Conservation (phyloP, 2,113 vertebrate species). For the Phoenicopterus ruber region DNA sequence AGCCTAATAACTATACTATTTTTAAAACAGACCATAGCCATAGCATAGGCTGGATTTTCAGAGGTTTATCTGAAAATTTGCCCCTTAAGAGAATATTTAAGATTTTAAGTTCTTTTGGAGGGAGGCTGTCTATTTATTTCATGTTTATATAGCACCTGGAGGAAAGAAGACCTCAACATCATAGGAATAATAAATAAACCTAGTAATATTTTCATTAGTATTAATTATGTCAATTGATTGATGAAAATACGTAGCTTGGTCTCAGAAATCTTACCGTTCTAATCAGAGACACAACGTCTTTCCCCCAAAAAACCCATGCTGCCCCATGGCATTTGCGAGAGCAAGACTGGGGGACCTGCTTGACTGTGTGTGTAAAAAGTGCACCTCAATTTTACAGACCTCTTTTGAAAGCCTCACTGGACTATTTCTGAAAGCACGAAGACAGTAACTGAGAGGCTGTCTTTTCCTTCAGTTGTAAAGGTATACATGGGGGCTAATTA, state of each 20-base stretch:
- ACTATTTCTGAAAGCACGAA: not conserved
- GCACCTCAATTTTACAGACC: not conserved
- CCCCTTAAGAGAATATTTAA: not conserved
- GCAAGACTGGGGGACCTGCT: not conserved
- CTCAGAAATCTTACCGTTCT: not conserved
- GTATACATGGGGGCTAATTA: slow-evolving; percentile 9
- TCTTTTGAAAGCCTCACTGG: not conserved
- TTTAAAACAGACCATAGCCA: not conserved
- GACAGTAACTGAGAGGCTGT: not conserved
- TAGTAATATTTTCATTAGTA: not conserved
- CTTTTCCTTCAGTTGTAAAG: not conserved
- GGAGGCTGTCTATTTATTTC: not conserved
- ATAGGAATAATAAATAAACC: not conserved
- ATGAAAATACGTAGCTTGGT: not conserved
- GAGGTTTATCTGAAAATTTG: not conserved
- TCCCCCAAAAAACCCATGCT: no score
- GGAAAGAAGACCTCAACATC: not conserved
- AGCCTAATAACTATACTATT: not conserved
- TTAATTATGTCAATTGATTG: not conserved
- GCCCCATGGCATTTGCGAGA: not conserved
- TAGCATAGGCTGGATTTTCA: not conserved
- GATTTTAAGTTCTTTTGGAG: not conserved
- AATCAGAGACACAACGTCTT: not conserved
- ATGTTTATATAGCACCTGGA: not conserved
- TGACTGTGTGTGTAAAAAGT: not conserved